Base-by-base conservation (phyloP, 2,113 vertebrate species). In the Procavia capensis region DNA sequence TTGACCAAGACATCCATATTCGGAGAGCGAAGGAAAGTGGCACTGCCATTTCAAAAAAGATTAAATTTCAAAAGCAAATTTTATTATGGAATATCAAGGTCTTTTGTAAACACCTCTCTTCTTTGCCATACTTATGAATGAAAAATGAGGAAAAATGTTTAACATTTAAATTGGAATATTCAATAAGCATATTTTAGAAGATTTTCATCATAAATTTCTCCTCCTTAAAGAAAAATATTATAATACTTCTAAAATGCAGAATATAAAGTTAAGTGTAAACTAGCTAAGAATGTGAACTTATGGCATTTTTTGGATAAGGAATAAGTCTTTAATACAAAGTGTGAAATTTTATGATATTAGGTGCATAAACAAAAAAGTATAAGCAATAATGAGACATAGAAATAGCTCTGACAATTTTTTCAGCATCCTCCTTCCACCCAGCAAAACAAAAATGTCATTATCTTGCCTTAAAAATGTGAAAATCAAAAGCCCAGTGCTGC, bases 371-470 rank as follows among this genome's bases (percentile, higher is more conserved):
- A 85, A 95, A 93, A 94, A 87, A 96, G 41, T 81, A 85, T 72
- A 94, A 87, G 81, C 27, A 80, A 84, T 85, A 90, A 82, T 41
- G 72, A 94, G 54, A 85, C 9, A 3, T 63, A 86, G 27, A 70
- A 89, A 43, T 54, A 54, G 4, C 3, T 76, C 81, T 20, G 64
- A 63, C 13, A 54, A 47, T 86, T 57, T 95, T 95, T 94, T 92
- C 43, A 96, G 85, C 27, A 93, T 96, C 85, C 85, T 96, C 94
- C 57, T 85, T 81, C 76, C 78, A 97, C 93, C 81, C 94, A 88
- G 78, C 96, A 31, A 45, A 85, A 90, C 9, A 83, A 96, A 97
- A 97, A 91, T 88, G 63, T 92, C 87, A 94, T 70, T 84, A 72
- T 61, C 78, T 81, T 34, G 96, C 43, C 92, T 93, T 85, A 86